Base-by-base conservation (phyloP, 2,888 invertebrate species). In the Myopa testacea region DNA sequence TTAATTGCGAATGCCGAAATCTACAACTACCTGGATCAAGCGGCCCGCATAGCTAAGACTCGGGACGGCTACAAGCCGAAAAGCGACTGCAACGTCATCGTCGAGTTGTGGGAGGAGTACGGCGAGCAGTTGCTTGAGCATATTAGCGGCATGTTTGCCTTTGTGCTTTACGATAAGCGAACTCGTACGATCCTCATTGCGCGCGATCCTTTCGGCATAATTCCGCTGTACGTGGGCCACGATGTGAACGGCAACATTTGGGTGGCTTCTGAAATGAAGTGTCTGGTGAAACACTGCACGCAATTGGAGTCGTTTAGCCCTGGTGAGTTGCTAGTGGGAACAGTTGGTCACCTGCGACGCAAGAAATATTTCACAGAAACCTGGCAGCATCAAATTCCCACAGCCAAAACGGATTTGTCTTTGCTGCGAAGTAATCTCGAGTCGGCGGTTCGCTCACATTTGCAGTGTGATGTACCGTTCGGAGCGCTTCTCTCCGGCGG, bases 201-300 rank as follows among this genome's bases (percentile, higher is more conserved):
- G 3, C 84, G 89, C 0, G 89, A 90, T 84, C 89, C 90, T 4
- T 84, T 88, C 76, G 89, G 89, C 6, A 89, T 90, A 14, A 89
- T 90, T 62, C 89, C 89, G n/a, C 82, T 90, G 86, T 90, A 88
- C 69, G 82, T 86, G 60, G 89, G 89, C 12, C 83, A 85, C 65
- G 89, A 90, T 83, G 80, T 62, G 0, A 78, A 83, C 5, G 88
- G 88, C 4, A 89, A 89, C 78, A 76, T 89, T 6, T 90, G 89
- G 89, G 83, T 89, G 0, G 84, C 89, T 0, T 89, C 89, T 19
- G 89, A 90, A 81, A 85, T 90, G 86, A 90, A 90, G 80, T 90
- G 89, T 63, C 78, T 90, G 77, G 86, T 86, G 0, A 86, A 84
- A 0, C 82, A 84, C 14, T 90, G 89, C 68, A 76, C 80, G 0